A percentile compares a stretch with the other conserved stretches of the same genome.
These are phyloP conservation scores for Dasyurus viverrinus DNA, from an alignment of 2,113 vertebrate genomes.

Conservation along the genomic window DNA sequence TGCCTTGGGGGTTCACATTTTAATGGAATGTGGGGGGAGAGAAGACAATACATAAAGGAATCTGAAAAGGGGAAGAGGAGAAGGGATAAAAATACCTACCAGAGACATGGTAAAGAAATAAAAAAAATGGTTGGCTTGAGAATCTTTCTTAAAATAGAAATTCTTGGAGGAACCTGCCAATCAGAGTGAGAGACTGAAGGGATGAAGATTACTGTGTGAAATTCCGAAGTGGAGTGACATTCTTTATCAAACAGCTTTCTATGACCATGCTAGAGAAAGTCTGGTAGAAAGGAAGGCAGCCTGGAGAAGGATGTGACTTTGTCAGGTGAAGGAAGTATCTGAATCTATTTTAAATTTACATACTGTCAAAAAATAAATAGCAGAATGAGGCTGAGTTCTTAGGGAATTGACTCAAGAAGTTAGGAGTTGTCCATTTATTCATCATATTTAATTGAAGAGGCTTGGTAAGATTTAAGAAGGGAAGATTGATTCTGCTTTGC, in stretches of 20 bases:
- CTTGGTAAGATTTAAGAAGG: slow-evolving; percentile 19
- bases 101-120: neutral
- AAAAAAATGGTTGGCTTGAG: neutral
- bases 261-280: neutral
- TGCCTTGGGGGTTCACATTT: neutral
- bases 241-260: neutral
- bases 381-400: neutral
- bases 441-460: slow-evolving; percentile 38
- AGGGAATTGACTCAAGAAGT: neutral
- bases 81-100: neutral
- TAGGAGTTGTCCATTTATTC: neutral
- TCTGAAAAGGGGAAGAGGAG: neutral
- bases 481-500: slow-evolving; percentile 19
- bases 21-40: neutral
- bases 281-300: neutral
- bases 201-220: neutral
- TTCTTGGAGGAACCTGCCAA: neutral
- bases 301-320: neutral
- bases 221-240: neutral
- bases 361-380: slow-evolving; percentile 55
- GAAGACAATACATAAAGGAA: neutral
- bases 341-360: slow-evolving; percentile 53
- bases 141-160: neutral
- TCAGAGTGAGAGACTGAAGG: neutral
- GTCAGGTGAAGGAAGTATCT: neutral